A percentile compares a stretch with the other conserved stretches of the same genome.
phyloP scores from a whole-genome alignment of 1,140 invertebrate species.

The Battus philenor region DNA sequence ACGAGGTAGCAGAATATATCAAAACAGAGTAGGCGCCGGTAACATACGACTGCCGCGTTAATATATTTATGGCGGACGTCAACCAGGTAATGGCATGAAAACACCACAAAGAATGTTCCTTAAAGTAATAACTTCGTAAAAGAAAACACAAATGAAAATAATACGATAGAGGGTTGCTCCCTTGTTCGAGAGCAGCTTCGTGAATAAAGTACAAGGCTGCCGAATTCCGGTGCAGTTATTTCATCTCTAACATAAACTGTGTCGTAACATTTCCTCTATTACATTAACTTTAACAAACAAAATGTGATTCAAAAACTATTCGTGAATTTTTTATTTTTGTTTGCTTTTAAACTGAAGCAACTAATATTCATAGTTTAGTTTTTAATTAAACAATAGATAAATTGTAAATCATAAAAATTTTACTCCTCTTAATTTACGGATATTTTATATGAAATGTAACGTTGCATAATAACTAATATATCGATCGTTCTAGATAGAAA shows the following conservation, averaged over 20 bases:
- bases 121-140: conserved; percentile 32
- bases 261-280: no score
- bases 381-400: no score
- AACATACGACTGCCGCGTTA: conserved; percentile 50
- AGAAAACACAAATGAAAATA: conserved; percentile 56
- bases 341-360: no score
- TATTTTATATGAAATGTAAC: no score
- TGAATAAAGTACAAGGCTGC: conserved; percentile 15
- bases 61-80: conserved; percentile 64
- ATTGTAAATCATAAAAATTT: no score
- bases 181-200: conserved; percentile 15
- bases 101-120: conserved; percentile 50
- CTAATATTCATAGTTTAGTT: no score
- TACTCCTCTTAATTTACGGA: no score
- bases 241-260: conserved; percentile 9
- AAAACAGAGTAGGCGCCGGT: conserved; percentile 24
- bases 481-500: no score
- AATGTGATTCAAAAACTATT: no score
- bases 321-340: no score
- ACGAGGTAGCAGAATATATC: conserved; percentile 28
- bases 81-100: conserved; percentile 68
- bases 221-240: conserved; percentile 11
- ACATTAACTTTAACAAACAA: no score
- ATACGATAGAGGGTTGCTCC: conserved; percentile 37
- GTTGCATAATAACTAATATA: no score